Percentiles rank a stretch among this genome's conserved stretches.
These are phyloP conservation scores for Sardina pilchardus DNA, from an alignment of 2,113 vertebrate species.

Conservation along the genomic window DNA sequence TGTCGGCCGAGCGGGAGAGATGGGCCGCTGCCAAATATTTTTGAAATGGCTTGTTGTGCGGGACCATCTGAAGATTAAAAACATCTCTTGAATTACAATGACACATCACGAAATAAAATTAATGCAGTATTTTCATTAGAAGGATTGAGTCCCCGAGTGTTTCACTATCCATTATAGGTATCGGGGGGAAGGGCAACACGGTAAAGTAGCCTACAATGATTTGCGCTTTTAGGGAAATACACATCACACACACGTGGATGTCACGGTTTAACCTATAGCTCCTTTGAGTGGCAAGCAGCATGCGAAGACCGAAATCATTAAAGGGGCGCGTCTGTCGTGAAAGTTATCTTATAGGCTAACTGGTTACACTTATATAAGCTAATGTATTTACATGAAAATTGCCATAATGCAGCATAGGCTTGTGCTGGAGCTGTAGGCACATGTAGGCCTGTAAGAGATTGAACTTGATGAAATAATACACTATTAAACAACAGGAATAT, in stretches of 20 bases:
- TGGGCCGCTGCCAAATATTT: conserved; percentile 75
- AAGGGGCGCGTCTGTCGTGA: background rate
- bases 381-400: background rate
- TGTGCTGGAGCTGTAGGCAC: background rate
- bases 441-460: background rate
- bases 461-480: background rate
- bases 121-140: conserved; percentile 78
- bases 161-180: conserved; percentile 79
- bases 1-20: conserved; percentile 52
- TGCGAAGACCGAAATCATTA: background rate
- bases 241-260: conserved; percentile 67
- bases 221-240: conserved; percentile 78
- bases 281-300: background rate
- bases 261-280: conserved; percentile 55
- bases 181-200: conserved; percentile 60
- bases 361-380: background rate
- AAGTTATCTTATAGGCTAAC: background rate
- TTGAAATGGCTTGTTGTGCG: conserved; percentile 78
- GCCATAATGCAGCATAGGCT: background rate
- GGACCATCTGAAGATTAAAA: conserved; percentile 81
- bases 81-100: conserved; percentile 82
- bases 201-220: conserved; percentile 69
- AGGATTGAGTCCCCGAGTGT: conserved; percentile 73
- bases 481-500: background rate
- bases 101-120: conserved; percentile 80